Base-by-base conservation (phyloP, 2,888 invertebrate species). In the Ophion costatus region DNA sequence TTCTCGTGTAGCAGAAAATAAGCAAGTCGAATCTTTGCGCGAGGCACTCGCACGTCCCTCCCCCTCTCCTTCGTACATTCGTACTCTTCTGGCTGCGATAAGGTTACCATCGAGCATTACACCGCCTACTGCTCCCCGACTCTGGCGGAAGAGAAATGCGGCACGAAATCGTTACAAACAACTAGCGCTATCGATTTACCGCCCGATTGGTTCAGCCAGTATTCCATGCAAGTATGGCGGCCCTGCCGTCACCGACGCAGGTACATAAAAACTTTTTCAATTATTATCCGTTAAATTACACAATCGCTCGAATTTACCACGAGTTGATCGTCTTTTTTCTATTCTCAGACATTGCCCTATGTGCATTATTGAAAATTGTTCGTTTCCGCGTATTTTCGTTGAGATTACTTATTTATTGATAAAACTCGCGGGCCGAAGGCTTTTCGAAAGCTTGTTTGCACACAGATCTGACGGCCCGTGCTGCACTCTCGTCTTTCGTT, bases 191-290 rank as follows among this genome's bases (percentile, higher is more conserved):
- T 93, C 91, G 93, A 93, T 93, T 92, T 90, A 88, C 88, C 74
- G 88, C 88, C 91, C 91, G 92, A 93, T 93, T 93, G 93, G 93
- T 92, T 92, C 91, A 91, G 86, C 88, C 88, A 91, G 90, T 91
- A 89, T 91, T 91, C 88, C 89, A 92, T 91, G 92, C 91, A 96
- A 97, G 96, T 94, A 97, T 97, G 97, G 97, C 97, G 95, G 96
- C 96, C 94, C 95, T 97, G 96, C 97, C 96, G 95, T 97, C 96
- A 95, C 97, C 97, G 95, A 96, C 96, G 94, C 96, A 97, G 96
- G 97, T 97, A 96, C 38, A 77, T 59, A 5, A 11, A 75, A 89
- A 89, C 4, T 59, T 91, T 92, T 71, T 85, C 75, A 2, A 75
- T 87, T 90, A 90, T 90, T 87, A 87, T 89, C 82, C 87, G 82